Percentiles rank a stretch among this genome's conserved stretches.
These are phyloP conservation scores for Pangasius djambal DNA, from an alignment of 2,797 vertebrate genomes.

Conservation along the genomic window DNA sequence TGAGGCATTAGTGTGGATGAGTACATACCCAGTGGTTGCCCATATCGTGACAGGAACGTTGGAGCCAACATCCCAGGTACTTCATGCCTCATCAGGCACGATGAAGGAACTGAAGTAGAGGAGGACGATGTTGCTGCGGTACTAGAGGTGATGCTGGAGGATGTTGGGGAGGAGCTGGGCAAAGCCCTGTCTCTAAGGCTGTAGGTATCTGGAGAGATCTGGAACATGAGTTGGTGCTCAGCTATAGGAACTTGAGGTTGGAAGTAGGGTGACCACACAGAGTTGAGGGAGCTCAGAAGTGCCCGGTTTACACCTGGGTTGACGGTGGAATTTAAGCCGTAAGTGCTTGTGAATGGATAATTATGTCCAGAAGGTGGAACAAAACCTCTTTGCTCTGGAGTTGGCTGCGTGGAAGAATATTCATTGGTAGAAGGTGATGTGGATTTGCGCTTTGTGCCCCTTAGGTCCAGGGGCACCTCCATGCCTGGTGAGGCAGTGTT, in stretches of 20 bases:
- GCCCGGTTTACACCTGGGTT: constrained; percentile 83
- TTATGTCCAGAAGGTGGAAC: constrained; percentile 59
- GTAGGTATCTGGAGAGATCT: constrained; percentile 77
- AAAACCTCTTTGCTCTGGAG: constrained; percentile 75
- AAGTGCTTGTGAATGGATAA: constrained; percentile 78
- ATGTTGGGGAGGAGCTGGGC: constrained; percentile 74
- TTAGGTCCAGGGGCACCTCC: constrained; percentile 81
- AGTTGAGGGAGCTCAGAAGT: constrained; percentile 82
- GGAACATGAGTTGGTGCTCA: constrained; percentile 91
- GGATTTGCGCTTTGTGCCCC: constrained; percentile 85
- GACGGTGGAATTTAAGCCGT: constrained; percentile 80
- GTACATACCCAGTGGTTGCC: constrained; percentile 82
- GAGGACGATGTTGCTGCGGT: constrained; percentile 48
- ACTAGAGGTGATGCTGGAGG: constrained; percentile 64
- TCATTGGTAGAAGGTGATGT: constrained; percentile 69
- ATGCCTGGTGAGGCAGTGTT: constrained; percentile 60
- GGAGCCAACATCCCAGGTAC: constrained; percentile 64
- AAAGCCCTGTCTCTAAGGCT: constrained; percentile 73
- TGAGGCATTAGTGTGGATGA: constrained; percentile 80
- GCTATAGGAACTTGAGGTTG: constrained; percentile 87
- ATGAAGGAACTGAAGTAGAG: constrained; percentile 81
- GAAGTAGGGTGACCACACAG: constrained; percentile 87
- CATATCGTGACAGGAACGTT: constrained; percentile 85
- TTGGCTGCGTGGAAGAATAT: constrained; percentile 77
- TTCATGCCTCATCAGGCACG: constrained; percentile 79